phyloP scores from a whole-genome alignment of 2,888 invertebrate species.

The Thereva nobilitata region DNA sequence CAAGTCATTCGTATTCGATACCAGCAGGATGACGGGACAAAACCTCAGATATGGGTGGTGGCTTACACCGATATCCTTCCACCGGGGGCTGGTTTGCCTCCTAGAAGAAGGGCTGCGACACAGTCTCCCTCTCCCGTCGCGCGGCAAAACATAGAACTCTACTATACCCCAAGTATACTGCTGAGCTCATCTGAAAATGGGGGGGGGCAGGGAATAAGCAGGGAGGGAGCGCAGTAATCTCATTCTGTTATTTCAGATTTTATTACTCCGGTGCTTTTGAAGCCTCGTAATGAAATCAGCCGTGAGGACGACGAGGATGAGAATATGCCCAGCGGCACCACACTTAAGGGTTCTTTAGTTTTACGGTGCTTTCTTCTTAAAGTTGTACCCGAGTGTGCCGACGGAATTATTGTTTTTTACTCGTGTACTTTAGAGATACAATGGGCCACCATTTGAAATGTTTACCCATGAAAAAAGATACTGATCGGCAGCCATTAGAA shows the following conservation, averaged over 20 bases:
- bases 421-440: too few relatives aligned
- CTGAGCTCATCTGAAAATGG: background rate
- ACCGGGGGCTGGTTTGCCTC: background rate
- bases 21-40: too few relatives aligned
- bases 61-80: background rate
- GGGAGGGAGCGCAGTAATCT: slow-evolving; percentile 9
- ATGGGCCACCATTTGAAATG: too few relatives aligned
- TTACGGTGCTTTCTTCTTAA: slow-evolving; percentile 7
- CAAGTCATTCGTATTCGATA: too few relatives aligned
- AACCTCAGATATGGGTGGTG: background rate
- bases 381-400: background rate
- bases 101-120: background rate
- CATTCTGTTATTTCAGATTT: slow-evolving; percentile 27
- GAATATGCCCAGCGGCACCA: slow-evolving; percentile 5
- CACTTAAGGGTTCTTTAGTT: slow-evolving; percentile 16
- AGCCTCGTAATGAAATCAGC: slow-evolving; percentile 24
- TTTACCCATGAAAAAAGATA: too few relatives aligned
- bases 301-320: slow-evolving; percentile 3
- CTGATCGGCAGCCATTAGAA: too few relatives aligned
- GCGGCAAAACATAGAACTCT: background rate
- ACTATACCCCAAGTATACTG: too few relatives aligned
- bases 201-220: background rate
- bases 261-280: slow-evolving; percentile 13
- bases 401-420: too few relatives aligned
- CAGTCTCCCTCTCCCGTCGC: background rate